Evolutionary conservation across 2,888 invertebrate genomes (phyloP).

Genomic region (Apodemia zela): DNA sequence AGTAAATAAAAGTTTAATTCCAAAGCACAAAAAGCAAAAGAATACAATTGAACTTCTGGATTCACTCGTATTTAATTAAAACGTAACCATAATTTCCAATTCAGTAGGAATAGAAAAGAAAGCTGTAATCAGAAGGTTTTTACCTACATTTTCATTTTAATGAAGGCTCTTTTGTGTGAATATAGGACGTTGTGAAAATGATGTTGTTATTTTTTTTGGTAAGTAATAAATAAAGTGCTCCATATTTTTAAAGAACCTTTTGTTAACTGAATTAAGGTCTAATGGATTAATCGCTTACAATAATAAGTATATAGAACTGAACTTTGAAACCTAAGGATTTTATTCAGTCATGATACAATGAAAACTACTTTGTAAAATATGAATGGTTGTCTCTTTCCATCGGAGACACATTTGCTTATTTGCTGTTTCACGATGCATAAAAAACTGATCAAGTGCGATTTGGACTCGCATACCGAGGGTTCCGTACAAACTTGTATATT

Average conservation of each 20-base stretch:
- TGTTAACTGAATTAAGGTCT: neutral
- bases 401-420: too few species aligned
- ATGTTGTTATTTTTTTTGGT: conserved; percentile 3
- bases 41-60: neutral
- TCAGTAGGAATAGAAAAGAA: neutral
- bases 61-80: neutral
- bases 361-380: too few species aligned
- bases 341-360: too few species aligned
- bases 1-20: neutral
- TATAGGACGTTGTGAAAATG: conserved; percentile 11
- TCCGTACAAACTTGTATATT: too few species aligned
- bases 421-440: too few species aligned
- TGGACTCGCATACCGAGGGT: too few species aligned
- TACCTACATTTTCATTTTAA: conserved; percentile 19
- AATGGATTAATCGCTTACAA: neutral
- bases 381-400: too few species aligned
- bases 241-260: conserved; percentile 6
- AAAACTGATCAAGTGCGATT: too few species aligned
- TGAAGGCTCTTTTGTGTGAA: conserved; percentile 20
- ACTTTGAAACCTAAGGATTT: too few species aligned
- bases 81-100: neutral
- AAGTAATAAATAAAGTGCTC: conserved; percentile 7
- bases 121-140: conserved; percentile 3
- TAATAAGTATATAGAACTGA: neutral
- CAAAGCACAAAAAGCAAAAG: neutral